Percentiles rank a stretch among this genome's conserved stretches.
These are phyloP conservation scores for Pegoplata infirma DNA, from an alignment of 2,888 invertebrate species.

Conservation along the genomic window DNA sequence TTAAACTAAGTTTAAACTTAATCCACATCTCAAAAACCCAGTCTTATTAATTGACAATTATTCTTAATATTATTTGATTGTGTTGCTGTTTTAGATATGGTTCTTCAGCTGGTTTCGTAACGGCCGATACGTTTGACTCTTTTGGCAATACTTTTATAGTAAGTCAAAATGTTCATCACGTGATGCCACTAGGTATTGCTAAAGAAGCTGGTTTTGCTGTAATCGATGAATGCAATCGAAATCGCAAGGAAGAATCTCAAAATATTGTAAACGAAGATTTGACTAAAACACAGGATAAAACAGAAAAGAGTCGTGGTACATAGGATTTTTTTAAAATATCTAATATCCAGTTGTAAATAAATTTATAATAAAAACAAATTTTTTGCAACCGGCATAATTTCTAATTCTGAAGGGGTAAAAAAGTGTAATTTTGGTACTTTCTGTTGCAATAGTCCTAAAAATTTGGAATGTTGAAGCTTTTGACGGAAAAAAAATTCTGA, in stretches of 20 bases:
- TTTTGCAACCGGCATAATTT: too few relatives aligned
- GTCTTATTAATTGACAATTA: too few relatives aligned
- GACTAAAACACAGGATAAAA: conserved; percentile 69
- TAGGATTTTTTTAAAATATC: too few relatives aligned
- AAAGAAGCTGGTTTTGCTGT: conserved; percentile 82
- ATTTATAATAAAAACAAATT: too few relatives aligned
- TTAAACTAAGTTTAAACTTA: too few relatives aligned
- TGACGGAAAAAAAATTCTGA: too few relatives aligned
- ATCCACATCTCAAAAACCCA: too few relatives aligned
- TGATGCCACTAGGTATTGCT: conserved; percentile 84
- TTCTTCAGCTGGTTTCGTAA: conserved; percentile 82
- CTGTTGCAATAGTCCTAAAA: too few relatives aligned
- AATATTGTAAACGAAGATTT: conserved; percentile 73
- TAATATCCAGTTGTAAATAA: too few relatives aligned
- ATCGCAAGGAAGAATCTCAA: conserved; percentile 68
- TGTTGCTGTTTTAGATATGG: conserved; percentile 81
- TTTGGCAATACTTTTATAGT: conserved; percentile 85
- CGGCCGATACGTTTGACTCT: conserved; percentile 83
- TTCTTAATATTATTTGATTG: background rate
- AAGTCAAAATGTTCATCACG: conserved; percentile 82
- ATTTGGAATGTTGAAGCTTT: too few relatives aligned
- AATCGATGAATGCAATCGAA: conserved; percentile 76
- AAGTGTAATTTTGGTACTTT: too few relatives aligned
- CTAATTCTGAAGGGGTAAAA: too few relatives aligned
- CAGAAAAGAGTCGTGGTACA: background rate